Evolutionary conservation across 2,113 vertebrate species (phyloP), one percentile per base, ranked within the genome.

Genomic region (Podocnemis expansa): DNA sequence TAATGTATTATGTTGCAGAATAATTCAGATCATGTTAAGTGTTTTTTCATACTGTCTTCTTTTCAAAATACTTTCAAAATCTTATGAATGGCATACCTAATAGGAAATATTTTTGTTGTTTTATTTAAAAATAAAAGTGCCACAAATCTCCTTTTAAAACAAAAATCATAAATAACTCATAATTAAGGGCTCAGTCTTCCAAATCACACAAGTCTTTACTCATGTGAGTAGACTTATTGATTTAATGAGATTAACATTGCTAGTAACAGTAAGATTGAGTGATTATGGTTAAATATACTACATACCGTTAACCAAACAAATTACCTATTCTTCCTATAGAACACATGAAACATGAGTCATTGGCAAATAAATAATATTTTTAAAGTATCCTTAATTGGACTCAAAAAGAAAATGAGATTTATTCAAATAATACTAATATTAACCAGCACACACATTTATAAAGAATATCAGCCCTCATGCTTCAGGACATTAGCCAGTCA

Each of bases 321-420:
- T 41, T 4, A 0, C 2, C 9, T 43, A 1, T 4, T 89, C 85
- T 76, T 22, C 5, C 90, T 24, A 52, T 25, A 47, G 55, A 27
- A 38, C 12, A 29, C 51, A 78, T 12, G 0, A 60, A 3, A 0
- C 45, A 19, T 25, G 43, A 55, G 14, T 54, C 78, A 75, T 67
- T 31, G 78, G 1, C 5, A 78, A 83, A 2, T 12, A 52, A 13
- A 6, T 29, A 55, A 25, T 1, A 0, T 29, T 60, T 2, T n/a
- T 2, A 34, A 6, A 78, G 45, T 55, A 27, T 38, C 38, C 52
- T 81, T 55, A 41, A 38, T 41, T 56, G 9, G 14, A 29, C 43
- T 56, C 16, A 56, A 43, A 43, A 75, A 75, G 21, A 3, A 24
- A 56, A 9, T 3, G 52, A n/a, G 63, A 73, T 67, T 27, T 63